These are phyloP conservation scores for Euclidia mi DNA, from an alignment of 2,888 invertebrate genomes.

Conservation along the genomic window DNA sequence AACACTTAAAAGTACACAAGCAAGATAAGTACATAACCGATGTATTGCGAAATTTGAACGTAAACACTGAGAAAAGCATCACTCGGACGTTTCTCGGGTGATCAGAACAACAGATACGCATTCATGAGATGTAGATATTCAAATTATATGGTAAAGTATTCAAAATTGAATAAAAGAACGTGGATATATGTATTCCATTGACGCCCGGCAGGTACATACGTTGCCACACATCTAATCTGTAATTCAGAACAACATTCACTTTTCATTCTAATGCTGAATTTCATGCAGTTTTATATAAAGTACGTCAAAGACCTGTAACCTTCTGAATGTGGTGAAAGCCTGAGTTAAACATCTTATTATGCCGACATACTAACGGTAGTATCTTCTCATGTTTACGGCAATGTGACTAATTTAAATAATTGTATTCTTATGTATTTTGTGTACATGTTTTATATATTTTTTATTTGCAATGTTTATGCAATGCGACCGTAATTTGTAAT, in stretches of 20 bases:
- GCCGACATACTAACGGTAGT: neutral
- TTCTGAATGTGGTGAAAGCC: conserved; percentile 8
- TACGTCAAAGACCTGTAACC: neutral
- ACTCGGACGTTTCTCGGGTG: neutral
- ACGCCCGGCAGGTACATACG: conserved; percentile 10
- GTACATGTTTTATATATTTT: no score
- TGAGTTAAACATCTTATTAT: conserved; percentile 11
- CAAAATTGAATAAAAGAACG: conserved; percentile 27
- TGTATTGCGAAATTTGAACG: conserved; percentile 1
- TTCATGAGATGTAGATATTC: conserved; percentile 41
- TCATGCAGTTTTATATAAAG: conserved; percentile 8
- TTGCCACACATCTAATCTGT: conserved; percentile 10
- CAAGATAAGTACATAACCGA: neutral
- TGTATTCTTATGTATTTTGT: no score
- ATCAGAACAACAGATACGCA: conserved; percentile 12
- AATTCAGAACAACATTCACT: conserved; percentile 21
- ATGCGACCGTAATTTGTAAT: no score
- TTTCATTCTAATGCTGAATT: conserved; percentile 20
- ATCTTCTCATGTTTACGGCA: no score
- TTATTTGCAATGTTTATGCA: no score
- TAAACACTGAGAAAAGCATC: neutral
- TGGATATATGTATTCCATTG: conserved; percentile 9
- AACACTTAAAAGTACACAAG: no score
- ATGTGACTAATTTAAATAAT: neutral
- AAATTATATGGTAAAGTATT: conserved; percentile 37